A percentile compares a stretch with the other conserved stretches of the same genome.
Conservation (phyloP, 23 tunicate species). For the Phallusia fumigata region DNA sequence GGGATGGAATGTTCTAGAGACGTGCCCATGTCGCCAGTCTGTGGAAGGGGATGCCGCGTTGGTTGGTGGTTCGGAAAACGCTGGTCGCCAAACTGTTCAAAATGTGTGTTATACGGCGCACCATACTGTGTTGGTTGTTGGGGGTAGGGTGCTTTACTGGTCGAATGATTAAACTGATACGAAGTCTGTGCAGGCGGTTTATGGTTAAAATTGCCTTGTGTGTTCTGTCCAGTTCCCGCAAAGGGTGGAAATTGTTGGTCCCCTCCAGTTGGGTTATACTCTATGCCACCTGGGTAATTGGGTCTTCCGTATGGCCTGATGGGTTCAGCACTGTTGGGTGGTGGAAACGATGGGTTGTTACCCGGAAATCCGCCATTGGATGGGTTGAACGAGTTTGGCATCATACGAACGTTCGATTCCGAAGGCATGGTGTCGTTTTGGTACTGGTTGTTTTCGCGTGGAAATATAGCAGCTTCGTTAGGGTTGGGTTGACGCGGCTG, state of each 20-base stretch:
- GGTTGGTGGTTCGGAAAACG: neutral
- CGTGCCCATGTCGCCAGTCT: neutral
- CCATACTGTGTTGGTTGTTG: slow-evolving; percentile 7
- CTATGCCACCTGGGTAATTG: neutral
- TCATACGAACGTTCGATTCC: neutral
- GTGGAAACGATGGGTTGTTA: neutral
- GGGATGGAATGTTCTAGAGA: neutral
- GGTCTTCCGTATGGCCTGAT: slow-evolving; percentile 1
- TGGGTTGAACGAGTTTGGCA: neutral
- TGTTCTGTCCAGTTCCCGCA: neutral
- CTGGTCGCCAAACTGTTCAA: neutral
- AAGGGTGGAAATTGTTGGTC: neutral
- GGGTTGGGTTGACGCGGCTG: neutral
- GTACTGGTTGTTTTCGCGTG: neutral
- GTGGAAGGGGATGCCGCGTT: neutral
- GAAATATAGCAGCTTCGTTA: neutral
- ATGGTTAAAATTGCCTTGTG: slow-evolving; percentile 3
- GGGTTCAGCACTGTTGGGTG: neutral
- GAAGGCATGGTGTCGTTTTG: slow-evolving; percentile 3
- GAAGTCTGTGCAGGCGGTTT: neutral
- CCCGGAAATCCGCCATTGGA: neutral
- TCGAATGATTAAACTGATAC: neutral
- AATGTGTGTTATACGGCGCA: neutral
- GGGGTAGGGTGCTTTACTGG: neutral
- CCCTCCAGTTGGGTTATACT: slow-evolving; percentile 2